phyloP scores from a whole-genome alignment of 2,888 invertebrate genomes.

The Drosophila demipolita region DNA sequence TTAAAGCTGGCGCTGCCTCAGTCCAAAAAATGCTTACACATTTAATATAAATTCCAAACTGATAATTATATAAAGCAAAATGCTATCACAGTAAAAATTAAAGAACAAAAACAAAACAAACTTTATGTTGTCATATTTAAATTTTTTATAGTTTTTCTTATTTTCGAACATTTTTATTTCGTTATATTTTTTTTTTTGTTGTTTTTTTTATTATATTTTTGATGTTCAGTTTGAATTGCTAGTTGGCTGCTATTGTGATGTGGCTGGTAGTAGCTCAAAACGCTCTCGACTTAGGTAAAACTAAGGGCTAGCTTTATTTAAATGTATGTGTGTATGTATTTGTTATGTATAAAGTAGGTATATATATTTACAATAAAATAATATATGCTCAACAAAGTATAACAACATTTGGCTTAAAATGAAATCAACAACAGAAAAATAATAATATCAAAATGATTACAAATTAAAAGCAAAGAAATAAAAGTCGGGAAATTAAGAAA shows the following conservation, averaged over 20 bases:
- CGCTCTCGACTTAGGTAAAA: conserved; percentile 43
- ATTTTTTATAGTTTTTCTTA: conserved; percentile 37
- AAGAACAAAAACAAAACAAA: conserved; percentile 42
- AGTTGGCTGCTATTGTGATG: conserved; percentile 55
- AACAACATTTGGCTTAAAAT: conserved; percentile 74
- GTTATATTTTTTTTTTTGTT: conserved; percentile 26
- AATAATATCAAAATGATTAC: background rate
- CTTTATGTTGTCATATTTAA: conserved; percentile 74
- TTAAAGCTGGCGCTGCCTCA: conserved; percentile 59
- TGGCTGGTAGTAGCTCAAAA: conserved; percentile 57
- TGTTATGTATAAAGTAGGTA: conserved; percentile 15
- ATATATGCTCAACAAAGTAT: conserved; percentile 64
- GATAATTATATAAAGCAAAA: conserved; percentile 45
- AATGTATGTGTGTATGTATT: conserved; percentile 29
- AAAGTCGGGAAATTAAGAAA: conserved; percentile 16
- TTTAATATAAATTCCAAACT: conserved; percentile 70
- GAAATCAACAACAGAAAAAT: conserved; percentile 74
- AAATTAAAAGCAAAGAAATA: conserved; percentile 6
- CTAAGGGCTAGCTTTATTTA: conserved; percentile 61
- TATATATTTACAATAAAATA: conserved; percentile 55
- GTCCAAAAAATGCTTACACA: conserved; percentile 74
- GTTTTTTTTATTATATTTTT: background rate
- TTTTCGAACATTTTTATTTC: conserved; percentile 30
- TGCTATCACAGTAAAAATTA: conserved; percentile 83
- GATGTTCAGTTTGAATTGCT: conserved; percentile 25